phyloP scores from a whole-genome alignment of 2,888 invertebrate species.

The Dolichomitus sp. region DNA sequence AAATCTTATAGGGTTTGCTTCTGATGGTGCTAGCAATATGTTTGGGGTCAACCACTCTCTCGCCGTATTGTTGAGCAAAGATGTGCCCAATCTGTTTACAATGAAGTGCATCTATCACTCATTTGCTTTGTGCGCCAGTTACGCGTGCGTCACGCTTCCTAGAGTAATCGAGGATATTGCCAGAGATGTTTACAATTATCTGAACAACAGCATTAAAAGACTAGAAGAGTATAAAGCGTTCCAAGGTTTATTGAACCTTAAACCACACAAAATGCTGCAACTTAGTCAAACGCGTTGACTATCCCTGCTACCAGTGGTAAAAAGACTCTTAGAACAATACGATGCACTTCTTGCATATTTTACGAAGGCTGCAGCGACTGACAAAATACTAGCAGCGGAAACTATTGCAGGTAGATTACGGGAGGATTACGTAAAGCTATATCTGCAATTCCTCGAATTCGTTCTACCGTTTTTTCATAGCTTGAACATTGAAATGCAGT shows the following conservation, averaged over 20 bases:
- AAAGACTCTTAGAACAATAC: slow-evolving; percentile 65
- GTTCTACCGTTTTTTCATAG: slow-evolving; percentile 45
- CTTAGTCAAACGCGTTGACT: slow-evolving; percentile 65
- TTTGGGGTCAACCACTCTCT: no score
- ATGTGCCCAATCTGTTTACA: no score
- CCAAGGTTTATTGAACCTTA: slow-evolving; percentile 73
- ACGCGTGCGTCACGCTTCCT: no score
- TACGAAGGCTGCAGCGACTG: slow-evolving; percentile 42
- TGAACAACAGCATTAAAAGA: no score
- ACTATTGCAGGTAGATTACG: slow-evolving; percentile 55
- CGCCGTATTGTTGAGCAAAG: no score
- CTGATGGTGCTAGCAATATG: no score
- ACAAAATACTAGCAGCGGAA: slow-evolving; percentile 64
- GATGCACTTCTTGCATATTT: slow-evolving; percentile 61
- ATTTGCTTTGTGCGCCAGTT: no score
- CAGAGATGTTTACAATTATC: no score
- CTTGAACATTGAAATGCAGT: slow-evolving; percentile 51
- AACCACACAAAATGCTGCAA: slow-evolving; percentile 65
- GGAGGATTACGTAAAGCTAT: slow-evolving; percentile 54
- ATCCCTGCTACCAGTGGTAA: slow-evolving; percentile 50
- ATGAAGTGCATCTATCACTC: no score
- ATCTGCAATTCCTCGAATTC: slow-evolving; percentile 35
- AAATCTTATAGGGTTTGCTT: no score
- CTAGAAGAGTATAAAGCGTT: no score
- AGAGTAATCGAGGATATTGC: no score